These are phyloP conservation scores for Ascidia mentula DNA, from an alignment of 23 tunicate species.

Conservation along the genomic window DNA sequence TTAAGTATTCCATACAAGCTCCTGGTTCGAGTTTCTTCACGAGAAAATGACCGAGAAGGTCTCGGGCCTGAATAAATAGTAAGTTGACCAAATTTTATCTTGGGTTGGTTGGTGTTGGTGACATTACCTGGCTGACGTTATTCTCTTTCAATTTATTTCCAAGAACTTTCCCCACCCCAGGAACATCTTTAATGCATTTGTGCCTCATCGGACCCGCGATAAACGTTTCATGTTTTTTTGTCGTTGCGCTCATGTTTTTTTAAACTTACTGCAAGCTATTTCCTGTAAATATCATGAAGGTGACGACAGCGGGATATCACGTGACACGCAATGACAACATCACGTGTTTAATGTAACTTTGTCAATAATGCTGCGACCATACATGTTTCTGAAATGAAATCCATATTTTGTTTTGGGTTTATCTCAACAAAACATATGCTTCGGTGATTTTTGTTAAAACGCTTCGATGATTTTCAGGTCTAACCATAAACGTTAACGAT, in stretches of 20 bases:
- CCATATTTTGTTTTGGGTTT: too few species aligned
- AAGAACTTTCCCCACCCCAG: conserved; percentile 2
- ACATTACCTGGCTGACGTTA: neutral
- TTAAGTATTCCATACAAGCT: neutral
- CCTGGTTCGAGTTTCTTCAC: neutral
- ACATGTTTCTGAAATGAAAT: too few species aligned
- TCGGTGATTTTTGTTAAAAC: neutral
- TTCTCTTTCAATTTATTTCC: neutral
- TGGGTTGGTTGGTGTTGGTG: neutral
- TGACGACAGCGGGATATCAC: too few species aligned
- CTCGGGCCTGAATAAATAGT: neutral
- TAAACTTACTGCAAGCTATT: neutral
- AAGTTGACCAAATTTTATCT: too few species aligned
- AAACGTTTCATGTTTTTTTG: neutral
- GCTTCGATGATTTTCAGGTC: too few species aligned
- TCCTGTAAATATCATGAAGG: neutral
- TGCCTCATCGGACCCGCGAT: neutral
- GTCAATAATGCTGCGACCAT: too few species aligned
- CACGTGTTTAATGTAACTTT: too few species aligned
- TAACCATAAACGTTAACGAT: too few species aligned
- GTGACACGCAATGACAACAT: too few species aligned
- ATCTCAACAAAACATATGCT: neutral
- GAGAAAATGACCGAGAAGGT: neutral
- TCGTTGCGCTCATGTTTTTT: neutral
- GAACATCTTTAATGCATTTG: conserved; percentile 3